Percentiles rank a stretch among this genome's conserved stretches.
Conservation (phyloP, 2,888 invertebrate genomes). For the Aphrophora alni region DNA sequence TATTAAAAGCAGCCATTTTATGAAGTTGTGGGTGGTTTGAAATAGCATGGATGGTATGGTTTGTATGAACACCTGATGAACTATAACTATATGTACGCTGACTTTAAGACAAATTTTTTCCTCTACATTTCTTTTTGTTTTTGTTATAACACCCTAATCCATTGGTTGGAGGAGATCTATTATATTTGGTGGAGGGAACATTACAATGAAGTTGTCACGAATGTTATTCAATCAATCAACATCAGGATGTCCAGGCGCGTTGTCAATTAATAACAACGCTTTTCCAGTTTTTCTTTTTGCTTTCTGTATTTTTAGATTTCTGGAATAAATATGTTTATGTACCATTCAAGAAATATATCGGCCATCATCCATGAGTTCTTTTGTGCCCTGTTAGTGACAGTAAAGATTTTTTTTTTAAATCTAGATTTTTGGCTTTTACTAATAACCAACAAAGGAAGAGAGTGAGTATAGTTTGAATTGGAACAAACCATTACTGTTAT, state of each 20-base stretch:
- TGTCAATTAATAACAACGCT: slow-evolving; percentile 11
- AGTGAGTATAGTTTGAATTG: slow-evolving; percentile 20
- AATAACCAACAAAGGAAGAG: slow-evolving; percentile 17
- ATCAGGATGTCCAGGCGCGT: slow-evolving; percentile 16
- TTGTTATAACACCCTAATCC: slow-evolving; percentile 44
- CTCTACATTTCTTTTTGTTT: not conserved
- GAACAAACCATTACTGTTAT: slow-evolving; percentile 24
- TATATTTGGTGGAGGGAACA: slow-evolving; percentile 13
- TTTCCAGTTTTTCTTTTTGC: not conserved
- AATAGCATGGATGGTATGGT: too few relatives aligned
- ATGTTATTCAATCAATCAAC: not conserved
- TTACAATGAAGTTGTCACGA: not conserved
- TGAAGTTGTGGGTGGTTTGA: too few relatives aligned
- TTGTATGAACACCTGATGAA: too few relatives aligned
- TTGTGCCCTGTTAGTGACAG: slow-evolving; percentile 16
- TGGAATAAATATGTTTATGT: too few relatives aligned
- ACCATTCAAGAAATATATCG: slow-evolving; percentile 12
- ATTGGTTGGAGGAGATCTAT: slow-evolving; percentile 33
- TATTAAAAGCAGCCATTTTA: too few relatives aligned
- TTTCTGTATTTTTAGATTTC: not conserved
- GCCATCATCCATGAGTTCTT: slow-evolving; percentile 33
- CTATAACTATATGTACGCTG: too few relatives aligned
- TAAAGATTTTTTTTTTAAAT: slow-evolving; percentile 20
- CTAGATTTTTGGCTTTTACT: slow-evolving; percentile 28
- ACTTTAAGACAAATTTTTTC: too few relatives aligned